Base-by-base conservation (phyloP, 2,113 vertebrate genomes). In the Catharus fuscescens region DNA sequence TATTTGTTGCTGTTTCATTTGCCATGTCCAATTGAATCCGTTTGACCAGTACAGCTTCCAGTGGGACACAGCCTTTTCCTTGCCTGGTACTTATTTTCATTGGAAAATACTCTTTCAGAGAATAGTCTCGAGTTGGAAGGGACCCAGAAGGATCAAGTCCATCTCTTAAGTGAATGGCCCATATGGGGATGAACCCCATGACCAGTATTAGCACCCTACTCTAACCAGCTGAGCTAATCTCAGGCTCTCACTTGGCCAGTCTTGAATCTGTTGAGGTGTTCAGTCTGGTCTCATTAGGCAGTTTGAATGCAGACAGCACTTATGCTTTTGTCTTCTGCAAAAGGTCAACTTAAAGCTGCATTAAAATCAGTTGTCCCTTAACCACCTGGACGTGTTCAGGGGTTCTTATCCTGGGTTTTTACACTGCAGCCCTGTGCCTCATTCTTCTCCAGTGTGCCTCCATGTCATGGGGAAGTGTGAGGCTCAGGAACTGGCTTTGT, bases 1-100 rank as follows among this genome's bases (percentile, higher is more conserved):
- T 72, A 1, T 57, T 71, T 72, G 62, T 59, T 54, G 28, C 54
- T 54, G 6, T 86, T 69, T 57, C 28, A 31, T 28, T 53, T 15
- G 1, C 50, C 0, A 0, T 34, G 14, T 86, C 74, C 31, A 8
- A 1, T 2, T 76, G 23, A 56, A 84, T 48, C 31, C 5, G 6
- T 28, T 19, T 80, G 50, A 80, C 19, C 65, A 59, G 3, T 10
- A 10, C 14, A 36, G 25, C 17, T 82, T 86, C 42, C n/a, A 12
- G 59, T 21, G 45, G 57, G 60, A 78, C 29, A 8, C 13, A 16
- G 13, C 5, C 16, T 7, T 77, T 81, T 61, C 61, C 21, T 70
- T 64, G 26, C 18, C 31, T 24, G 50, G 8, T 50, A 9, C 14
- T 50, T 66, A 21, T 3, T 78, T 54, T 47, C 10, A 1, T 3